These are phyloP conservation scores for Ptychodera flava DNA, from an alignment of 35 echinoderm and acorn worm species.

Conservation along the genomic window DNA sequence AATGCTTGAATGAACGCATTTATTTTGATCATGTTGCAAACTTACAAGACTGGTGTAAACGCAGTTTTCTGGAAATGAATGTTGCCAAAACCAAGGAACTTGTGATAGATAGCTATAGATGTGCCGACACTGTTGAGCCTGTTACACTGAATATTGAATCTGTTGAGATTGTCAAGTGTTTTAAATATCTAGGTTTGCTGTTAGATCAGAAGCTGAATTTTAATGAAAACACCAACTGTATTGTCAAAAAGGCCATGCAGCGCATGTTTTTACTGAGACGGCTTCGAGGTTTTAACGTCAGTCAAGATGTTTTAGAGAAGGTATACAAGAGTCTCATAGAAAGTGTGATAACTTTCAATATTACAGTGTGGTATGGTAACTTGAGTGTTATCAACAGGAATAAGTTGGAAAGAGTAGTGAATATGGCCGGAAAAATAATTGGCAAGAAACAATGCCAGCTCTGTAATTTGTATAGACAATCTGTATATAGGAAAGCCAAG, in stretches of 20 bases:
- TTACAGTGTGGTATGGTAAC: not conserved
- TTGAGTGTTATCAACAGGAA: not conserved
- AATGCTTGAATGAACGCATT: not conserved
- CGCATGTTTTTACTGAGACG: not conserved
- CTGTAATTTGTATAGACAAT: too few species aligned
- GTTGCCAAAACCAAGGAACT: not conserved
- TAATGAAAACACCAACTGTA: not conserved
- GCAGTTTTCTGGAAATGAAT: not conserved
- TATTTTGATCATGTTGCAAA: not conserved
- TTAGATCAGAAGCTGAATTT: not conserved
- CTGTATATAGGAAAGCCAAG: too few species aligned
- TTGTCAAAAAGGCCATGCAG: not conserved
- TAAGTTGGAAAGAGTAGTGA: too few species aligned
- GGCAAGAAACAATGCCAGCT: too few species aligned
- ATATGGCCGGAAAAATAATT: too few species aligned
- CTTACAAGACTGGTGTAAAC: not conserved
- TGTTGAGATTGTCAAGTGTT: not conserved
- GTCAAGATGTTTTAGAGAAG: not conserved
- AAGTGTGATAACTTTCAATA: not conserved
- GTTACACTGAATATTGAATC: not conserved
- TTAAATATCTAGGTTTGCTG: not conserved
- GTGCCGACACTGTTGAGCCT: not conserved
- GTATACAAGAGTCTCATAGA: not conserved
- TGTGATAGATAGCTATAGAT: not conserved
- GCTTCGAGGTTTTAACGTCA: not conserved